Percentiles rank a stretch among this genome's conserved stretches.
These are phyloP conservation scores for Coleophora flavipennella DNA, from an alignment of 2,888 invertebrate genomes.

Conservation along the genomic window DNA sequence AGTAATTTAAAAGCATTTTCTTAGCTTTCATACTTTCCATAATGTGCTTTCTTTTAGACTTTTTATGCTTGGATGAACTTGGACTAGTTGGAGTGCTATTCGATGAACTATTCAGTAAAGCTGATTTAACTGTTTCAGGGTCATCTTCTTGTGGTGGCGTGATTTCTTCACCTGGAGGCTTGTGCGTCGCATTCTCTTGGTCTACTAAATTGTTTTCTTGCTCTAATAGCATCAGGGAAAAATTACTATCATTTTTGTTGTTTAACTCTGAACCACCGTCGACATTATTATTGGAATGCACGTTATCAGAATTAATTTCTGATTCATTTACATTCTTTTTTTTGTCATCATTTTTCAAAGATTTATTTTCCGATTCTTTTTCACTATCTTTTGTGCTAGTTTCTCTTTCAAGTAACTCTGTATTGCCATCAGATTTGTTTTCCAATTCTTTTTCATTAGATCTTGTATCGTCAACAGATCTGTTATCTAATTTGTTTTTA, in stretches of 20 bases:
- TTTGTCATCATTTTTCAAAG: too few species aligned
- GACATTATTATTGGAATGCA: not conserved
- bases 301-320: not conserved
- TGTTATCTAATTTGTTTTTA: too few species aligned
- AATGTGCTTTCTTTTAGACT: constrained; percentile 34
- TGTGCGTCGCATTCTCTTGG: not conserved
- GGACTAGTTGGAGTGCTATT: constrained; percentile 15
- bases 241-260: constrained; percentile 2
- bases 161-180: not conserved
- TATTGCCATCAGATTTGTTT: too few species aligned
- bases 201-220: not conserved
- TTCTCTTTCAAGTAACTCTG: too few species aligned
- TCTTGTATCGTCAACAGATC: too few species aligned
- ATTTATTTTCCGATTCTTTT: constrained; percentile 9
- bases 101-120: constrained; percentile 23
- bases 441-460: too few species aligned
- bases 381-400: not conserved
- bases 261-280: not conserved
- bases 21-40: constrained; percentile 50
- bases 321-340: constrained; percentile 4
- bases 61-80: constrained; percentile 16
- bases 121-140: constrained; percentile 19
- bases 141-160: constrained; percentile 2
- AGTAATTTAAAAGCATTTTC: constrained; percentile 41
- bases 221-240: constrained; percentile 5